phyloP scores from a whole-genome alignment of 2,797 vertebrate genomes.

The Hypotaenidia philippensis region DNA sequence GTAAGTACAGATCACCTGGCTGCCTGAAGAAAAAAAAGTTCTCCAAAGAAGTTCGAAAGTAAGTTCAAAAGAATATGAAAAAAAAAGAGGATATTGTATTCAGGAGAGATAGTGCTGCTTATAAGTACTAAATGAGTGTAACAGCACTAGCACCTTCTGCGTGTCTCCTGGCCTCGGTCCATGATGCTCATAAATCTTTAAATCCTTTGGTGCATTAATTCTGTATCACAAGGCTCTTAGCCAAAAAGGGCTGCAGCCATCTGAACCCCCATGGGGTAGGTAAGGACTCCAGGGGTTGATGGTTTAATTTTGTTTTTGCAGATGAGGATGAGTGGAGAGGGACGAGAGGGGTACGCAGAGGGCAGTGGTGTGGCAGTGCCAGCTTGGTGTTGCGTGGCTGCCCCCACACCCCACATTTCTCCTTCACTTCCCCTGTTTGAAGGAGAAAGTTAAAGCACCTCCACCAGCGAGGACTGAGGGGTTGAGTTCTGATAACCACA shows the following conservation, averaged over 20 bases:
- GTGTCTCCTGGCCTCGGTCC: not conserved
- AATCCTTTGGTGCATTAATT: not conserved
- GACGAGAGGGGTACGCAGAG: not conserved
- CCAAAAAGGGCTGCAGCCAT: not conserved
- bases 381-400: not conserved
- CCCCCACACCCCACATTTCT: not conserved
- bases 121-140: not conserved
- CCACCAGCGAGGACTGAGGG: not conserved
- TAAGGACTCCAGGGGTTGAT: not conserved
- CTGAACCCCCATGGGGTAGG: not conserved
- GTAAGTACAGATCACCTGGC: not conserved
- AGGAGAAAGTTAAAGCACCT: not conserved
- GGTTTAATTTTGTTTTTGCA: not conserved
- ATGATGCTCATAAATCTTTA: not conserved
- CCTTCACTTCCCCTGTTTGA: not conserved
- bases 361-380: rapidly evolving
- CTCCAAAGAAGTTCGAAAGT: not conserved
- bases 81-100: not conserved
- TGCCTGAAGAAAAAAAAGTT: not conserved
- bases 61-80: not conserved
- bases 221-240: not conserved
- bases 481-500: not conserved
- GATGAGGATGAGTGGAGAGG: not conserved
- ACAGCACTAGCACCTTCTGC: not conserved
- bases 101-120: not conserved